These are phyloP conservation scores for Phalacrocorax carbo DNA, from an alignment of 2,113 vertebrate species.

Conservation along the genomic window DNA sequence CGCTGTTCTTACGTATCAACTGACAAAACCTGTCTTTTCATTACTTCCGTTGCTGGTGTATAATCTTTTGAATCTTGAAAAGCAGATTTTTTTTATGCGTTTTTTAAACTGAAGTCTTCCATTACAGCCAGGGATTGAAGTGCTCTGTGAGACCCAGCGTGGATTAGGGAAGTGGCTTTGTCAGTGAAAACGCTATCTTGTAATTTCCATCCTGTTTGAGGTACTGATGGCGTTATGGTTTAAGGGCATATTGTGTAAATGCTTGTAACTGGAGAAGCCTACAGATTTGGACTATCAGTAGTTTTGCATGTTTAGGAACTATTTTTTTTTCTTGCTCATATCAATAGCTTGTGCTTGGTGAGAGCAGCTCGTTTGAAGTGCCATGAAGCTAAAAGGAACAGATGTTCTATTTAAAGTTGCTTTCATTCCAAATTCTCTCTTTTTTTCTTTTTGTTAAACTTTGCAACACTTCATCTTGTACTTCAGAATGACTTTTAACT, in stretches of 20 bases:
- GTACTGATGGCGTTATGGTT: not conserved
- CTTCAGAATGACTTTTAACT: not conserved
- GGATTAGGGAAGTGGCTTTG: conserved; percentile 7
- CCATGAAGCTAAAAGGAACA: not conserved
- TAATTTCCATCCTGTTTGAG: not conserved
- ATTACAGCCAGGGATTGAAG: not conserved
- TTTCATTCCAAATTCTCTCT: not conserved
- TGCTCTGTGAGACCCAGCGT: not conserved
- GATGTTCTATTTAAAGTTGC: conserved; percentile 24
- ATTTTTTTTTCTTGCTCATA: not conserved
- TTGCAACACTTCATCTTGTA: not conserved
- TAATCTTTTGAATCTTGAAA: conserved; percentile 20
- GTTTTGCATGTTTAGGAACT: not conserved
- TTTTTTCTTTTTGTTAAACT: not conserved
- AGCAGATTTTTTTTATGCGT: not conserved
- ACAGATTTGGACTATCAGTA: not conserved
- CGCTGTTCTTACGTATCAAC: not conserved
- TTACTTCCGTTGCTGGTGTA: not conserved
- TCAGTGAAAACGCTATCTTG: not conserved
- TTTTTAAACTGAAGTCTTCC: not conserved
- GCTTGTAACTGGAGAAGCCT: not conserved
- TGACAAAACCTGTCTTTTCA: conserved; percentile 40
- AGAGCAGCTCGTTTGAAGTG: not conserved
- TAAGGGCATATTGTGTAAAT: not conserved
- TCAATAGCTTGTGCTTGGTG: not conserved